phyloP scores from a whole-genome alignment of 2,888 invertebrate genomes.

The Malthinus flaveolus region DNA sequence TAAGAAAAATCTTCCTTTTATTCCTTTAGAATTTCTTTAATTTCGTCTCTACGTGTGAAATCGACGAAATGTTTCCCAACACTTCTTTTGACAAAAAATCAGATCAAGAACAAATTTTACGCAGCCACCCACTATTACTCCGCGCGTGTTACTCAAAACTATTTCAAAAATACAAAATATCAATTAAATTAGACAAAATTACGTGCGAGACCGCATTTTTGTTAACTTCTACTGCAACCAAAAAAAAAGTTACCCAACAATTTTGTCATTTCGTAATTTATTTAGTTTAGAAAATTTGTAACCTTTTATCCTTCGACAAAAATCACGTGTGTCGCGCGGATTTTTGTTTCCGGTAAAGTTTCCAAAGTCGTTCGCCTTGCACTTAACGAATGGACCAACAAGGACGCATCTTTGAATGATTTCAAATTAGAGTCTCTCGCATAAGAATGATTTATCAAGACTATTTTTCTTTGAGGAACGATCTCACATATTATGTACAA shows the following conservation, averaged over 20 bases:
- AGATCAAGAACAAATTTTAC: too few relatives aligned
- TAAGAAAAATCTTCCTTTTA: conserved; percentile 5
- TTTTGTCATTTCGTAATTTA: neutral
- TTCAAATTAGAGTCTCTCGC: neutral
- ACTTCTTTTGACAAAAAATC: too few relatives aligned
- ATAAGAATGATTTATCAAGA: too few relatives aligned
- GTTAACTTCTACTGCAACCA: neutral
- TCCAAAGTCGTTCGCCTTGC: neutral
- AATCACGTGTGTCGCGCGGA: neutral
- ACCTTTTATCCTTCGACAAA: neutral
- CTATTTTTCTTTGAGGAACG: too few relatives aligned
- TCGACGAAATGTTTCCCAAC: too few relatives aligned
- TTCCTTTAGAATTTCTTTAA: too few relatives aligned
- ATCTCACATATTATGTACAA: too few relatives aligned
- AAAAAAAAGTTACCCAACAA: neutral
- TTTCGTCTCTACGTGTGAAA: too few relatives aligned
- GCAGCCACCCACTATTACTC: too few relatives aligned
- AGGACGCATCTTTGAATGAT: neutral
- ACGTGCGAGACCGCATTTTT: neutral
- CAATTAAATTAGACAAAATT: neutral
- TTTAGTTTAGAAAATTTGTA: conserved; percentile 4
- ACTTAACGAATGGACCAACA: neutral
- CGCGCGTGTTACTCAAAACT: too few relatives aligned
- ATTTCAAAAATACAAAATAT: too few relatives aligned
- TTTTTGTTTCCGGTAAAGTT: neutral